Conservation (phyloP, 37 sponge, comb jelly and placozoan genomes). For the Diacarnus erythraeanus region DNA sequence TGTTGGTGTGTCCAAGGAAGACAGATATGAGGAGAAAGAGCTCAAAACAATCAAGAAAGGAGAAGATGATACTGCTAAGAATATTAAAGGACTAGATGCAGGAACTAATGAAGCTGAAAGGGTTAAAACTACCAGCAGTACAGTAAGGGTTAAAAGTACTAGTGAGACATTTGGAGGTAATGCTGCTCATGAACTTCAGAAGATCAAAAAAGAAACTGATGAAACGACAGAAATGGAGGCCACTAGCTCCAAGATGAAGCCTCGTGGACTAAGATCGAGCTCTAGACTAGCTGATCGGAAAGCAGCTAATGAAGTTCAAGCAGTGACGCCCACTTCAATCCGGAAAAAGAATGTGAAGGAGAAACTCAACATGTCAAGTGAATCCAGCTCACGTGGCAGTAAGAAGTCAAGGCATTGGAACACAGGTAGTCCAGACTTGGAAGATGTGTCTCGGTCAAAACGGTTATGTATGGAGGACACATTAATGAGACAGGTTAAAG, state of each 20-base stretch:
- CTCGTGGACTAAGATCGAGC: not conserved
- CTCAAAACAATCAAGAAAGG: not conserved
- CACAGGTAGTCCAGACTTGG: not conserved
- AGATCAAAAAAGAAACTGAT: no score
- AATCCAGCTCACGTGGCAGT: not conserved
- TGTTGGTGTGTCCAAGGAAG: not conserved
- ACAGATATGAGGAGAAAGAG: not conserved
- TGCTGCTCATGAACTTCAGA: no score
- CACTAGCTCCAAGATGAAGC: no score
- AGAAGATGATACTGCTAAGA: no score
- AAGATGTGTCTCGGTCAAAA: not conserved
- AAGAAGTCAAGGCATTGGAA: not conserved
- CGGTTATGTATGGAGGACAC: not conserved
- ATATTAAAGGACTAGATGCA: no score
- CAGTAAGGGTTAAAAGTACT: no score
- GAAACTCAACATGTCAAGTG: not conserved
- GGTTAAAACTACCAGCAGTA: no score
- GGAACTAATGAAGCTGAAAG: no score
- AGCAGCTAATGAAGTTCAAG: no score
- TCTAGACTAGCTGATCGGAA: not conserved
- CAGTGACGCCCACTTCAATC: no score
- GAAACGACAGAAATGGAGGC: no score
- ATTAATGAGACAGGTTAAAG: not conserved
- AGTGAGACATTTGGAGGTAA: no score
- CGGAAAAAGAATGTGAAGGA: not conserved